Conservation (phyloP, 2,113 vertebrate genomes). For the Corapipo altera region DNA sequence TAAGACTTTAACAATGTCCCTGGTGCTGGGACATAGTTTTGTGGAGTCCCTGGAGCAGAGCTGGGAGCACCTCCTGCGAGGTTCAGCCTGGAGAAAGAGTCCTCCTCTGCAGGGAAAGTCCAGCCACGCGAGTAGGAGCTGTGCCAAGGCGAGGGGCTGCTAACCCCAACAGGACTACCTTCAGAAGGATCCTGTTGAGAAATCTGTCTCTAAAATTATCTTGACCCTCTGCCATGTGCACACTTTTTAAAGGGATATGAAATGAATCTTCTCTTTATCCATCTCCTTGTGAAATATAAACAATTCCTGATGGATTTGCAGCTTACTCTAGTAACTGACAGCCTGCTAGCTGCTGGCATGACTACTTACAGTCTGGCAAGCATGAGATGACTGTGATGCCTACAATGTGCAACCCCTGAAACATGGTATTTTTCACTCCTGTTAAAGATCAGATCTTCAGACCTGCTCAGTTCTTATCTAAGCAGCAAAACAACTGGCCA, state of each 20-base stretch:
- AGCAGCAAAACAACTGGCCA: neutral
- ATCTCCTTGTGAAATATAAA: constrained; percentile 25
- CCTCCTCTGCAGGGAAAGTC: neutral
- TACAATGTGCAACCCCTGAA: neutral
- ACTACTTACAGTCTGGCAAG: constrained; percentile 53
- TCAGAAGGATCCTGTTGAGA: neutral
- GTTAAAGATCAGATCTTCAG: neutral
- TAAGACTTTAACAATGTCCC: neutral
- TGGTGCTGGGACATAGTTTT: neutral
- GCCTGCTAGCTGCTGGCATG: constrained; percentile 46
- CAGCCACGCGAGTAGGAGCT: neutral
- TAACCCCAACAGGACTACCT: neutral
- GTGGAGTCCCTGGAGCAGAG: neutral
- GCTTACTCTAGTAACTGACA: constrained; percentile 32
- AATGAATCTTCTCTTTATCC: constrained; percentile 1
- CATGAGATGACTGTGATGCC: neutral
- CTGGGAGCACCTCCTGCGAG: neutral
- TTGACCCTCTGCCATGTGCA: neutral
- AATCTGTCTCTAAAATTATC: constrained; percentile 19
- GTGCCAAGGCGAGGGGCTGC: neutral
- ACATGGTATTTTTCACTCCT: neutral
- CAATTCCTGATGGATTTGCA: constrained; percentile 37
- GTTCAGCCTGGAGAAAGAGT: neutral
- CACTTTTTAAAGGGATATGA: neutral
- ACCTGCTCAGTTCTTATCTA: neutral